A percentile compares a stretch with the other conserved stretches of the same genome.
These are phyloP conservation scores for Hippocampus mohnikei DNA, from an alignment of 2,113 vertebrate genomes.

Conservation along the genomic window DNA sequence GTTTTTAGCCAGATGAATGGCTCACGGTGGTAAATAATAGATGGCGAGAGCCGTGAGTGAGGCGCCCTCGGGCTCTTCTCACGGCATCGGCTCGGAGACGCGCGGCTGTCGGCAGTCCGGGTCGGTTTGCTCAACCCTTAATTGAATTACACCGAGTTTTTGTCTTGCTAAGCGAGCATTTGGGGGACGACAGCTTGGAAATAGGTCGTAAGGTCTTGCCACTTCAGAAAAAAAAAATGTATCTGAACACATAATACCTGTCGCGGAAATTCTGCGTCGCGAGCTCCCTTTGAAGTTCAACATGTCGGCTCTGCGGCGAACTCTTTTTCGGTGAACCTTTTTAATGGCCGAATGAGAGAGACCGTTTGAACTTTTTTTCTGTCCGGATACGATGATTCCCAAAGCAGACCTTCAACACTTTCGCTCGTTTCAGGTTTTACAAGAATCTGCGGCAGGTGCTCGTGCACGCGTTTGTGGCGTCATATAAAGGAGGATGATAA, in stretches of 20 bases:
- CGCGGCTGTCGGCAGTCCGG: too few species aligned
- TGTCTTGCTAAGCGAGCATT: background rate
- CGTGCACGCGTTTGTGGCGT: background rate
- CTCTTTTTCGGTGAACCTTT: slow-evolving; percentile 59
- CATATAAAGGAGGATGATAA: slow-evolving; percentile 22
- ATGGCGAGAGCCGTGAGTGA: slow-evolving; percentile 45
- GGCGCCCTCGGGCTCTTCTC: slow-evolving; percentile 47
- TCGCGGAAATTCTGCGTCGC: slow-evolving; percentile 50
- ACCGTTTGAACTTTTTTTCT: slow-evolving; percentile 19
- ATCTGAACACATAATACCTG: slow-evolving; percentile 17
- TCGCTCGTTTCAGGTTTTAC: background rate
- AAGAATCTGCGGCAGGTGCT: background rate
- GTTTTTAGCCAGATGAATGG: slow-evolving; percentile 62
- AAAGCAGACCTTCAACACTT: slow-evolving; percentile 17
- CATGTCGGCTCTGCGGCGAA: slow-evolving; percentile 26
- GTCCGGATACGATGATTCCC: background rate
- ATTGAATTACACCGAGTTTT: background rate
- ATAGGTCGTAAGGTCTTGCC: background rate
- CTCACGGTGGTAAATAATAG: slow-evolving; percentile 64
- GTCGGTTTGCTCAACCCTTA: background rate
- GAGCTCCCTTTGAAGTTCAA: slow-evolving; percentile 60
- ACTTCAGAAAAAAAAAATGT: background rate
- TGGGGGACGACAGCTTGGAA: too few species aligned
- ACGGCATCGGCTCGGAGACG: slow-evolving; percentile 35
- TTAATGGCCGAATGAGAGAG: slow-evolving; percentile 20